Percentiles rank a stretch among this genome's conserved stretches.
These are phyloP conservation scores for Myotis brandtii DNA, from an alignment of 2,113 vertebrate species.

Conservation along the genomic window DNA sequence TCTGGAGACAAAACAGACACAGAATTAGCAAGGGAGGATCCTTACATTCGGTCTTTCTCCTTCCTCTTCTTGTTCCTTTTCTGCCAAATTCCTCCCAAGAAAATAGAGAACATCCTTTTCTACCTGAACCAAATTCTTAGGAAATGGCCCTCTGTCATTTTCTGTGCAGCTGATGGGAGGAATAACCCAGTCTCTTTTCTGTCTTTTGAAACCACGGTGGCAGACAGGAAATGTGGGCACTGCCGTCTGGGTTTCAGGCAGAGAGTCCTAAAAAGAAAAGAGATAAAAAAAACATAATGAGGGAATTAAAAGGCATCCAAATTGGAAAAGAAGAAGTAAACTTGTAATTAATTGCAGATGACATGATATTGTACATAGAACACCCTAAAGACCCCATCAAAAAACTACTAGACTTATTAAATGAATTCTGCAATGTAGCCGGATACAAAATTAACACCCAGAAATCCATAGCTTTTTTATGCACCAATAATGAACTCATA, in stretches of 20 bases:
- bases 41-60: fast-evolving
- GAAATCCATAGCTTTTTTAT: no score
- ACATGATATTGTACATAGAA: no score
- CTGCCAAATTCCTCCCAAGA: not conserved
- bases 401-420: no score
- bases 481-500: no score
- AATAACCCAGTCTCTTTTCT: conserved; percentile 89
- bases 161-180: conserved; percentile 84
- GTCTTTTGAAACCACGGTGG: conserved; percentile 66
- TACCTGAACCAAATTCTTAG: conserved; percentile 85
- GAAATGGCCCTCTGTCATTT: conserved; percentile 86
- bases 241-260: fast-evolving
- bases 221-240: conserved; percentile 66
- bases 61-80: not conserved
- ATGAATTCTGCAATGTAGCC: no score
- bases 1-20: conserved; percentile 72
- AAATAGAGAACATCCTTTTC: not conserved
- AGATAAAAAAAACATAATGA: no score
- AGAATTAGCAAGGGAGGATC: not conserved
- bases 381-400: no score
- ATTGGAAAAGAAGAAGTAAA: not conserved
- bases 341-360: no score
- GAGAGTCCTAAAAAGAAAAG: conserved; percentile 38
- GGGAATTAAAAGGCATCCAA: no score
- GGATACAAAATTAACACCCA: no score